phyloP scores from a whole-genome alignment of 2,113 vertebrate genomes.

The Daphoenositta chrysoptera region DNA sequence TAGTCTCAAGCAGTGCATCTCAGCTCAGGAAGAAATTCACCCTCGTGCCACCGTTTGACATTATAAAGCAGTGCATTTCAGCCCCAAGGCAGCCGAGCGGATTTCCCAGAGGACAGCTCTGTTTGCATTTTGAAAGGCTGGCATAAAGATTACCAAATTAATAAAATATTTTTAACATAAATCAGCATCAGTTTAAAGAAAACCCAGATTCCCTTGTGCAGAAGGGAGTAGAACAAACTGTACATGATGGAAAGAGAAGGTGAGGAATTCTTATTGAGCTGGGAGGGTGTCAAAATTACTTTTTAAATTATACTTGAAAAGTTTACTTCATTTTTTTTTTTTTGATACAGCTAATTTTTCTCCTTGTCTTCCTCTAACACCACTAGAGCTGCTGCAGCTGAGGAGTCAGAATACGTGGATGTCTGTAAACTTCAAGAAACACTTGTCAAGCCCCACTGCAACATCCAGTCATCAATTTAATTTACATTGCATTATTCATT shows the following conservation, averaged over 20 bases:
- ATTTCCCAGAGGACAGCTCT: constrained; percentile 31
- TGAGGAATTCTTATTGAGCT: background rate
- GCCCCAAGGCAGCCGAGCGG: background rate
- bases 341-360: background rate
- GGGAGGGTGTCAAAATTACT: background rate
- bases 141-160: constrained; percentile 45
- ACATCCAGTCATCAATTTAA: background rate
- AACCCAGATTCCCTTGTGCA: background rate
- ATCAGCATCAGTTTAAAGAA: constrained; percentile 27
- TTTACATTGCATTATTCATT: background rate
- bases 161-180: constrained; percentile 49
- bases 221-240: background rate
- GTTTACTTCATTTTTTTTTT: background rate
- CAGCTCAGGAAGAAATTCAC: background rate
- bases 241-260: background rate
- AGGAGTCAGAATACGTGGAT: background rate
- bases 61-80: constrained; percentile 17
- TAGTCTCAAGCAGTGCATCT: background rate
- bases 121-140: constrained; percentile 51
- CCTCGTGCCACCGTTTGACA: background rate
- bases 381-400: background rate
- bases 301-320: background rate
- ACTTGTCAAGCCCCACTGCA: background rate
- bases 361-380: background rate
- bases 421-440: background rate